Evolutionary conservation across 2,113 vertebrate genomes (phyloP).

Genomic region (Gambusia affinis): DNA sequence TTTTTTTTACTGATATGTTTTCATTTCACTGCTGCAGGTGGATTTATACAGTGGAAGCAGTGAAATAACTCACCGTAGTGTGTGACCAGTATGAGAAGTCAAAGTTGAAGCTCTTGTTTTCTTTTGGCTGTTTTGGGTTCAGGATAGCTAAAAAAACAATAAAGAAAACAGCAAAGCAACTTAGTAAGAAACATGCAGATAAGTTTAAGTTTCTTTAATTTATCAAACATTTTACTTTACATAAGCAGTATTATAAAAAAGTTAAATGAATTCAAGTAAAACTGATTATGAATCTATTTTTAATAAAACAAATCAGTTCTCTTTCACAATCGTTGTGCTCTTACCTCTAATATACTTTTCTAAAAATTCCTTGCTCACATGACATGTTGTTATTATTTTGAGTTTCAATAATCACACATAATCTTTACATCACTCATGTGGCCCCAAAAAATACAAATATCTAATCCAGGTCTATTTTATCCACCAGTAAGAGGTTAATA

Average conservation of each 20-base stretch:
- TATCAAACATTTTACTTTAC: neutral
- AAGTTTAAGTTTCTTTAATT: neutral
- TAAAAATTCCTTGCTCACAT: neutral
- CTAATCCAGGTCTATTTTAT: neutral
- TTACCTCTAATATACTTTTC: neutral
- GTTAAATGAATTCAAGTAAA: neutral
- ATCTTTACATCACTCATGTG: neutral
- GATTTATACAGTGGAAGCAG: neutral
- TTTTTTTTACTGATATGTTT: neutral
- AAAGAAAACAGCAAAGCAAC: constrained; percentile 42
- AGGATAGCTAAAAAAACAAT: constrained; percentile 84
- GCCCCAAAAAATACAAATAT: constrained; percentile 1
- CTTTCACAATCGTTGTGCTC: neutral
- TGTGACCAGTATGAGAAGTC: constrained; percentile 99
- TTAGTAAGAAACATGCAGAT: neutral
- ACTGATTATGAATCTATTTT: neutral
- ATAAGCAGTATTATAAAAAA: neutral
- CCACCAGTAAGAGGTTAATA: neutral
- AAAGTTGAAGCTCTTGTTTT: constrained; percentile 99
- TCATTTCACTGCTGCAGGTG: neutral
- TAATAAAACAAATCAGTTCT: neutral
- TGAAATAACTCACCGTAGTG: constrained; percentile 87
- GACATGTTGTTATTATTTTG: neutral
- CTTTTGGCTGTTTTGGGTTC: constrained; percentile 98
- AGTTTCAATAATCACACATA: no score